A percentile compares a stretch with the other conserved stretches of the same genome.
These are phyloP conservation scores for Acanthosepion esculentum DNA, from an alignment of 2,888 invertebrate species.

Conservation along the genomic window DNA sequence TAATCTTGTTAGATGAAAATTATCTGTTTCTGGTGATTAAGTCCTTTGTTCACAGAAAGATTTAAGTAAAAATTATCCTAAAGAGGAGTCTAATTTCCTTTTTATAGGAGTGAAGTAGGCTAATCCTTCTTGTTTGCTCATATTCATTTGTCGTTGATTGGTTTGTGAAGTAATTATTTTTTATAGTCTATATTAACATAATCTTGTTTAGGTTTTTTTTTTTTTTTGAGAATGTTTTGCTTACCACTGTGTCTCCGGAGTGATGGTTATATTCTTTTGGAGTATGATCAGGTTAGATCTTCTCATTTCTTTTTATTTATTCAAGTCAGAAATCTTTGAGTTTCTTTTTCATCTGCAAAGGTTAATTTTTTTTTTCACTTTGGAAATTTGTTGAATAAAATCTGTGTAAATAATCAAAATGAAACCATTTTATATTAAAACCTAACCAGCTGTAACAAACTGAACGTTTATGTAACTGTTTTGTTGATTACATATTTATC, in stretches of 20 bases:
- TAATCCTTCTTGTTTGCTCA: neutral
- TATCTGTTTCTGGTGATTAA: neutral
- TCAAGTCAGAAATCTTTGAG: neutral
- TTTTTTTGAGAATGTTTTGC: constrained; percentile 38
- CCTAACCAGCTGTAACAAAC: too few relatives aligned
- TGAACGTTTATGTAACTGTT: too few relatives aligned
- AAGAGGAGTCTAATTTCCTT: neutral
- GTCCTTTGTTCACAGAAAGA: neutral
- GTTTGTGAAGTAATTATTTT: neutral
- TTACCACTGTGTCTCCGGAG: neutral
- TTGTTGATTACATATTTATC: too few relatives aligned
- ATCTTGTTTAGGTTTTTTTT: neutral
- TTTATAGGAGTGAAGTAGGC: neutral
- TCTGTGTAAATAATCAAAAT: too few relatives aligned
- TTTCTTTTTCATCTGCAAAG: too few relatives aligned
- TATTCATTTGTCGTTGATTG: neutral
- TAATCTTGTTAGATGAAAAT: too few relatives aligned
- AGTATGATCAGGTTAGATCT: neutral
- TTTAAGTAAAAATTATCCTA: neutral
- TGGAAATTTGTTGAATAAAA: too few relatives aligned
- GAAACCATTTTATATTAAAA: too few relatives aligned
- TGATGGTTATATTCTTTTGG: neutral
- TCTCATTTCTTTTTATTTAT: neutral
- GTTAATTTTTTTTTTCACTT: too few relatives aligned
- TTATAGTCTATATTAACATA: neutral